Evolutionary conservation across 1,140 invertebrate species (phyloP), one percentile per base, ranked within the genome.

Genomic region (Meteorus sp.): DNA sequence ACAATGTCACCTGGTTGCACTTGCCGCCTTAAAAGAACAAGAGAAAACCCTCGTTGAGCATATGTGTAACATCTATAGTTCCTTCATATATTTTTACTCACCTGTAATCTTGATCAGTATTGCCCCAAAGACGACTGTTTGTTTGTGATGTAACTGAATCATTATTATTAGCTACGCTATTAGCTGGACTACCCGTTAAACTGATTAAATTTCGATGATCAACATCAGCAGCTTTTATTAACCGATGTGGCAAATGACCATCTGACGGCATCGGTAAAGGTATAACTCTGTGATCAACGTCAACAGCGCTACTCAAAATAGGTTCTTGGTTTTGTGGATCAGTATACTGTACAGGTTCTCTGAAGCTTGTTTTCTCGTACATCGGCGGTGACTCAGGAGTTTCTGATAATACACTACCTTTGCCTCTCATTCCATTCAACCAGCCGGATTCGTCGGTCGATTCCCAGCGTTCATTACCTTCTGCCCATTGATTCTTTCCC

Each of bases 121-220:
- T 73, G 1, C 74, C 66, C 76, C 75, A 78, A 17, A 76, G 53
- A 48, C 44, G 73, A 53, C 69, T 71, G 29, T 62, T 65, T 9
- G 68, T 4, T 50, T 66, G 47, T 44, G 65, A 59, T 43, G 39
- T 27, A 31, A 62, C 31, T 31, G 70, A 61, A 50, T 81, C 73
- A 57, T 69, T 67, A 33, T 67, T 43, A 64, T 65, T 63, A 9
- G 62, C 61, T 58, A 66, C 66, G 61, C 71, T 74, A 65, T 83
- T 81, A 3, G 81, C 80, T 3, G 86, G 86, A 64, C 88, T 89
- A 25, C 89, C 88, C 8, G 89, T 93, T 3, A 93, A 72, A 63
- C 89, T 88, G 65, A 93, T 93, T n/a, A 93, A 72, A 78, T 93
- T 93, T 61, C 90, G 82, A 69, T 93, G 90, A 76, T 92, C 90